Base-by-base conservation (phyloP, 2,797 vertebrate species). In the Fundulus diaphanus region DNA sequence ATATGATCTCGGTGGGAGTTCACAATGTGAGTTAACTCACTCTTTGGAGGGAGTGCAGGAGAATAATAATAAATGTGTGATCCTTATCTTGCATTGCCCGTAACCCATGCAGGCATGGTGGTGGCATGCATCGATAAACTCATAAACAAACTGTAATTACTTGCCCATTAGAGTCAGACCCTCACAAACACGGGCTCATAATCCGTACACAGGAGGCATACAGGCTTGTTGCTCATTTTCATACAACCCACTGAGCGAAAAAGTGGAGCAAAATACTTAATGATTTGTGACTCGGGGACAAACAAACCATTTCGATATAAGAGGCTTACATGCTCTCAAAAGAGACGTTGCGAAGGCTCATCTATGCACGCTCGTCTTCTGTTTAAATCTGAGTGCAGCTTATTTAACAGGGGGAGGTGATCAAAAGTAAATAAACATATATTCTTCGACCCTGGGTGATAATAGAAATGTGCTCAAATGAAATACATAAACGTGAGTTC, bases 71-170 rank as follows among this genome's bases (percentile, higher is more conserved):
- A 90, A 91, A 91, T 86, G 88, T 72, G 72, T 59, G 91, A 93
- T 93, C 82, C 88, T 92, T 92, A 94, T 93, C 93, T 91, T 75
- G 79, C 82, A 72, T 91, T 72, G 88, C 91, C 93, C 88, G 90
- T 88, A 92, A 90, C 90, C 84, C 86, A 81, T 86, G 90, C 85
- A 85, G 91, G 90, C 91, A 88, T 79, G 87, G 89, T 91, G 87
- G 92, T 88, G 90, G 92, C 87, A 93, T 90, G 92, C 93, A 93
- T 93, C 87, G 90, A 93, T 93, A 93, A 93, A 94, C 92, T 93
- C 92, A 92, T 92, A 93, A 94, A 94, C 92, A 94, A 93, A 94
- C 92, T 88, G 90, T 94, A 94, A 93, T 93, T 94, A 94, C 92
- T 88, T 92, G 91, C 89, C 92, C 92, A 94, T 94, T 93, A 93